These are phyloP conservation scores for Acanthosepion esculentum DNA, from an alignment of 2,888 invertebrate genomes.

Conservation along the genomic window DNA sequence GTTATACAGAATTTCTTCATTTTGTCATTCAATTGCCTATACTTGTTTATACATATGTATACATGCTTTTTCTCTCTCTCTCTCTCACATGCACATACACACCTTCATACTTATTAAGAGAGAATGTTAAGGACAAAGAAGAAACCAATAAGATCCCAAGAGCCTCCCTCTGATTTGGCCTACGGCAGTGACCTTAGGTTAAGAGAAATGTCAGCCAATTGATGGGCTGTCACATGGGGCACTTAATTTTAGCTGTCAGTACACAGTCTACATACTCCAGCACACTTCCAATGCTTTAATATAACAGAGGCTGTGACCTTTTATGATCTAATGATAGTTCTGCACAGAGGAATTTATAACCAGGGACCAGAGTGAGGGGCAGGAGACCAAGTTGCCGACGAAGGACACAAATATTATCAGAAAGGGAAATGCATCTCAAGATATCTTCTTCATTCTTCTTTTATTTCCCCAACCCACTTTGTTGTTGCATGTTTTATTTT, in stretches of 20 bases:
- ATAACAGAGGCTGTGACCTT: neutral
- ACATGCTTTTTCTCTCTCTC: neutral
- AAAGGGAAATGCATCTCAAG: neutral
- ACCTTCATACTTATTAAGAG: neutral
- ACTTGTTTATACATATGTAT: neutral
- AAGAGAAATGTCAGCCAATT: neutral
- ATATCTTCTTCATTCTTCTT: neutral
- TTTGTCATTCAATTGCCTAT: too few relatives aligned
- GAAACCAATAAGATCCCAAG: neutral
- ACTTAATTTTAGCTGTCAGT: constrained; percentile 23
- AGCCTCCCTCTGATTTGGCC: constrained; percentile 12
- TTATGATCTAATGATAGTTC: constrained; percentile 18
- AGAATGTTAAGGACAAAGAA: neutral
- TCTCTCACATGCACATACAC: too few relatives aligned
- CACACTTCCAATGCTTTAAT: constrained; percentile 15
- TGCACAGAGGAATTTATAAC: constrained; percentile 18
- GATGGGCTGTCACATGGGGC: constrained; percentile 8
- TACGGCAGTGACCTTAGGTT: neutral
- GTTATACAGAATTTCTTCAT: too few relatives aligned
- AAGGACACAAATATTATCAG: neutral
- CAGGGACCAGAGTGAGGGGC: neutral
- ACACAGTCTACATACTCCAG: neutral
- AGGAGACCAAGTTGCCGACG: neutral
- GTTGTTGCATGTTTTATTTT: neutral
- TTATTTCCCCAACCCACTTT: neutral